Evolutionary conservation across 2,113 vertebrate genomes (phyloP), one percentile per base, ranked within the genome.

Genomic region (Salvelinus fontinalis): DNA sequence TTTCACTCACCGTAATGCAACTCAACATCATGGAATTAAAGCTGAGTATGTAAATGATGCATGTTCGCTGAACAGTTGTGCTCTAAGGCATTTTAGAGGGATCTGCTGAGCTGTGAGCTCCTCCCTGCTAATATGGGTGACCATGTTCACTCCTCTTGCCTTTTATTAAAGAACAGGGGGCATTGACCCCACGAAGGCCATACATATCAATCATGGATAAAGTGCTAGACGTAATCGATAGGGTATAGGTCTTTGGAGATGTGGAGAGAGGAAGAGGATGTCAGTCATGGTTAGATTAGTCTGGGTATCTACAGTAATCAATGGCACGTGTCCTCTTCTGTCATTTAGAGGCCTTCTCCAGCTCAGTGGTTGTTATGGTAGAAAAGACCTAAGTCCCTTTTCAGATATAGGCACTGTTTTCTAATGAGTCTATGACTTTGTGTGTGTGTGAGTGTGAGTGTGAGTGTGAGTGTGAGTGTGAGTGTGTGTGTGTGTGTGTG

Each of bases 1-100:
- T 34, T 34, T 20, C 54, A 70, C 26, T 60, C 44, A 49, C 60
- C 44, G 72, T 29, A 74, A 6, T 79, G 20, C 75, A 39, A 59
- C 81, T 81, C 54, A 69, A 5, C 34, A 44, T 73, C 11, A 16
- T 51, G 51, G 78, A 81, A 83, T 81, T 78, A 67, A 74, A 11
- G 13, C 4, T 67, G 60, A 67, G 18, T 49, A 34, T 75, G 34
- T 69, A 20, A 75, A 71, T 13, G 3, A 24, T 73, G 29, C 13
- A 60, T 64, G 34, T 3, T 5, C 34, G 20, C 0, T 39, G 6
- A 7, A n/a, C 11, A 16, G 22, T 54, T 26, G 48, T 16, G 24
- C 24, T 71, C 22, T 68, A 3, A 44, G 8, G 29, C 31, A 68
- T 6, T 68, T 39, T n/a, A 67, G 2, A 31, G 9, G 60, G 4